A percentile compares a stretch with the other conserved stretches of the same genome.
These are phyloP conservation scores for Nasonia giraulti DNA, from an alignment of 1,140 invertebrate genomes.

Conservation along the genomic window DNA sequence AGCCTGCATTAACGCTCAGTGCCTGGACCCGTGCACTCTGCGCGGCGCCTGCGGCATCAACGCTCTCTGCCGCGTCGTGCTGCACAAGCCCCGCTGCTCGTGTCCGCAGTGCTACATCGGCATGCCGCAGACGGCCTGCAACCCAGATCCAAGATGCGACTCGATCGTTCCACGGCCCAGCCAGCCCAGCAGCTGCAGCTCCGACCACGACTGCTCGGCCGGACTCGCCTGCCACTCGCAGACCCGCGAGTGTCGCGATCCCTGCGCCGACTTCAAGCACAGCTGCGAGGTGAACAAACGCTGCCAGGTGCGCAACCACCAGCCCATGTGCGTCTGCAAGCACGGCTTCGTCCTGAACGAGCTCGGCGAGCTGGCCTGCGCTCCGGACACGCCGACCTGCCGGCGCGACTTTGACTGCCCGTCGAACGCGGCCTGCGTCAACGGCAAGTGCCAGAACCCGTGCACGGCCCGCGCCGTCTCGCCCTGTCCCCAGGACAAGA, in stretches of 20 bases:
- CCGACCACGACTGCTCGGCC: slow-evolving; percentile 84
- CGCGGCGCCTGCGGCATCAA: slow-evolving; percentile 91
- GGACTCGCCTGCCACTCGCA: slow-evolving; percentile 81
- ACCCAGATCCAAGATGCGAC: slow-evolving; percentile 84
- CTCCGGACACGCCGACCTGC: slow-evolving; percentile 86
- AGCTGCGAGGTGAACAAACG: slow-evolving; percentile 87
- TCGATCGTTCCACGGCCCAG: slow-evolving; percentile 73
- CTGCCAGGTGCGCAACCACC: slow-evolving; percentile 90
- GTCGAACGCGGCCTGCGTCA: slow-evolving; percentile 87
- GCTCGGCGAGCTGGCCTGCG: slow-evolving; percentile 87
- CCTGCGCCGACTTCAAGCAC: slow-evolving; percentile 78
- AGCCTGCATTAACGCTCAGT: slow-evolving; percentile 90
- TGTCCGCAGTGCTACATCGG: slow-evolving; percentile 92
- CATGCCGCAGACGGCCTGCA: slow-evolving; percentile 84
- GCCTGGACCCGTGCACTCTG: slow-evolving; percentile 91
- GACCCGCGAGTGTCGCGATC: slow-evolving; percentile 85
- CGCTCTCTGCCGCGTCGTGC: slow-evolving; percentile 88
- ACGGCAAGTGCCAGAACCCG: slow-evolving; percentile 88
- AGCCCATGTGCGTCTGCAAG: slow-evolving; percentile 90
- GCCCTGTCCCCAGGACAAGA: slow-evolving; percentile 84
- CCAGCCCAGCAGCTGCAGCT: slow-evolving; percentile 77
- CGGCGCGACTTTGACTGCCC: slow-evolving; percentile 88
- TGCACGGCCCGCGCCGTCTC: slow-evolving; percentile 77
- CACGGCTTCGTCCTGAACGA: slow-evolving; percentile 90
- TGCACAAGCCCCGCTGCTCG: slow-evolving; percentile 88